Percentiles rank a stretch among this genome's conserved stretches.
phyloP scores from a whole-genome alignment of 1,140 invertebrate species.

The Tetramorium alpestre region DNA sequence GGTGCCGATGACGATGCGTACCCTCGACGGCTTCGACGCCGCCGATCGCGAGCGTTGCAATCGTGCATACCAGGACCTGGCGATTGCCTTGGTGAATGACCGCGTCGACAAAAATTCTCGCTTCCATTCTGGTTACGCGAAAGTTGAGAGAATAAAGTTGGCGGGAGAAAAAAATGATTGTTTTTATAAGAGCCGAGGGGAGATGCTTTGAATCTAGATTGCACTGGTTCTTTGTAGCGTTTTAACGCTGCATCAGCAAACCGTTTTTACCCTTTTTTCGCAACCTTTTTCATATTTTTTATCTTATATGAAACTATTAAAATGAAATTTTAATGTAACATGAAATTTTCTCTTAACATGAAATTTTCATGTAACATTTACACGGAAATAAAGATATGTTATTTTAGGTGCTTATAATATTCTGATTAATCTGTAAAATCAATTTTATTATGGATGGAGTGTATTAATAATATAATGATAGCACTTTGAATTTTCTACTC shows the following conservation, averaged over 20 bases:
- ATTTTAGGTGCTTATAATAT: neutral
- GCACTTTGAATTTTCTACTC: neutral
- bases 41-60: slow-evolving; percentile 48
- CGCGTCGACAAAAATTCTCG: slow-evolving; percentile 22
- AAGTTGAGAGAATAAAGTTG: neutral
- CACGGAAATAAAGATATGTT: neutral
- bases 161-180: neutral
- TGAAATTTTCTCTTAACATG: too few relatives aligned
- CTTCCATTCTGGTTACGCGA: neutral
- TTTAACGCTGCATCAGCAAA: neutral
- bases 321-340: too few relatives aligned
- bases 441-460: neutral
- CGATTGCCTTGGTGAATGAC: slow-evolving; percentile 70
- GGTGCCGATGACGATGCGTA: slow-evolving; percentile 63
- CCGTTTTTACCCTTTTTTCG: neutral
- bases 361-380: neutral
- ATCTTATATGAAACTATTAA: too few relatives aligned
- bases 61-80: slow-evolving; percentile 60
- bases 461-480: neutral
- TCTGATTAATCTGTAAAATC: neutral
- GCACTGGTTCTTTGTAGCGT: neutral
- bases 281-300: too few relatives aligned
- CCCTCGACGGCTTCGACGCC: slow-evolving; percentile 41
- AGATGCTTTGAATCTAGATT: neutral
- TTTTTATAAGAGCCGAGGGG: neutral